A percentile compares a stretch with the other conserved stretches of the same genome.
These are phyloP conservation scores for Mormyrops attenuatus DNA, from an alignment of 2,797 vertebrate genomes.

Conservation along the genomic window DNA sequence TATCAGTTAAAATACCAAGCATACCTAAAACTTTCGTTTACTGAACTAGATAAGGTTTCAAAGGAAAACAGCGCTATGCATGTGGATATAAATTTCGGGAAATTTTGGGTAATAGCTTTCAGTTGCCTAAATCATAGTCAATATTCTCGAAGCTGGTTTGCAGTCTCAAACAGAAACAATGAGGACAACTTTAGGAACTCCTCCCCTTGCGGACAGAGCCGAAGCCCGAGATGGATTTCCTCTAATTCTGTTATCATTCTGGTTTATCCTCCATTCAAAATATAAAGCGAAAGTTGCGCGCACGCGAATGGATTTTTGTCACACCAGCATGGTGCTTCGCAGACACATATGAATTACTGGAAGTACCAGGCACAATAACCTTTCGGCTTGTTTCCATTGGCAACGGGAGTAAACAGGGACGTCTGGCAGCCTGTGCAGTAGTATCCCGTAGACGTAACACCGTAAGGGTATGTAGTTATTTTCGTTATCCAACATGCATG, in stretches of 20 bases:
- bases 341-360: not conserved
- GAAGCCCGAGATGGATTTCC: not conserved
- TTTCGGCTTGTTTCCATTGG: slow-evolving; percentile 41
- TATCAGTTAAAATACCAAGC: not conserved
- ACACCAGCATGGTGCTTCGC: not conserved
- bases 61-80: not conserved
- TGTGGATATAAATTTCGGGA: not conserved
- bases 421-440: slow-evolving; percentile 32
- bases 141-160: not conserved
- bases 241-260: not conserved
- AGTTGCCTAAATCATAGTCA: not conserved
- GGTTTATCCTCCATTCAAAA: not conserved
- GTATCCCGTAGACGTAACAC: not conserved
- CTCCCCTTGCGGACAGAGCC: not conserved
- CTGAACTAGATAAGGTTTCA: not conserved
- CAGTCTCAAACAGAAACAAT: not conserved
- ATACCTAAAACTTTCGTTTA: not conserved
- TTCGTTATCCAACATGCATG: not conserved
- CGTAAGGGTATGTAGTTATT: not conserved
- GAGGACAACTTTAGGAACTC: not conserved
- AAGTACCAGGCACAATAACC: not conserved
- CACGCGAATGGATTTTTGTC: not conserved
- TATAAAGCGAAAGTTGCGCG: not conserved
- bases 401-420: slow-evolving; percentile 37
- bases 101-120: not conserved